Evolutionary conservation across 2,113 vertebrate species (phyloP).

Genomic region (Menura novaehollandiae): DNA sequence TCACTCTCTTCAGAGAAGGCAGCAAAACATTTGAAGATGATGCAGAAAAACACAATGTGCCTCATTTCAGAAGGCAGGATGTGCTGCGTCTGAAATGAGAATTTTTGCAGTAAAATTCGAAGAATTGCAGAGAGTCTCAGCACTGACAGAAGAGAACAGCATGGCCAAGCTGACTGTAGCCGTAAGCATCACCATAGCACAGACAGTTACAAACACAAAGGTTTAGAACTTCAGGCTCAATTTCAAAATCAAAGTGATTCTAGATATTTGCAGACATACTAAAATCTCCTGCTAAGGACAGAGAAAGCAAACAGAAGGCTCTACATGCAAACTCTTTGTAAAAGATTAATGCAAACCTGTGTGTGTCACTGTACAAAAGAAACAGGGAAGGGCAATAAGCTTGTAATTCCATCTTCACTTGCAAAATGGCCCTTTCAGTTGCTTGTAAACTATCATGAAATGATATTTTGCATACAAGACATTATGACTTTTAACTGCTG

Average conservation of each 20-base stretch:
- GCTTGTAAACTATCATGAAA: background rate
- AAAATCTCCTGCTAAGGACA: background rate
- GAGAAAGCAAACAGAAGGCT: background rate
- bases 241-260: background rate
- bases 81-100: background rate
- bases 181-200: background rate
- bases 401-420: background rate
- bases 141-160: background rate
- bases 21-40: background rate
- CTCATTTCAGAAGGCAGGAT: background rate
- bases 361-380: background rate
- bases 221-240: background rate
- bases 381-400: background rate
- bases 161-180: background rate
- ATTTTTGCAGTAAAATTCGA: background rate
- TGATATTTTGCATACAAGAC: background rate
- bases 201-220: background rate
- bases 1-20: background rate
- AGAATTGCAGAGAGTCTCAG: background rate
- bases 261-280: background rate
- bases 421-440: background rate
- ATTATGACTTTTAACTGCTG: background rate
- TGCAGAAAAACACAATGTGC: background rate
- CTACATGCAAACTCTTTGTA: background rate
- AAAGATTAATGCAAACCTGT: background rate